Percentiles rank a stretch among this genome's conserved stretches.
Evolutionary conservation across 2,113 vertebrate species (phyloP).

Genomic region (Strigops habroptila): DNA sequence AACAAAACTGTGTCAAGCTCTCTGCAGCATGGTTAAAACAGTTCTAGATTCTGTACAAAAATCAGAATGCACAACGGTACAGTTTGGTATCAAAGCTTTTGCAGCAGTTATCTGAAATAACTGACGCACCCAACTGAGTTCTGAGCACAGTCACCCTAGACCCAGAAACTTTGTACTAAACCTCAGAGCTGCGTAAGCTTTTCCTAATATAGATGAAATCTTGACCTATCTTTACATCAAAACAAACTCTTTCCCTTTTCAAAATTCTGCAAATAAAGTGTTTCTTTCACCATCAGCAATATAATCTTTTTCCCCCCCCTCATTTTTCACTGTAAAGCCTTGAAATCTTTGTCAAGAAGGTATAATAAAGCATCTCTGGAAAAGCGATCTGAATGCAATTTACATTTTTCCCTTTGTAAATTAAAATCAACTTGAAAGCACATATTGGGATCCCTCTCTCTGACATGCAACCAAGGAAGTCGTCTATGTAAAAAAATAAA

Average conservation of each 20-base stretch:
- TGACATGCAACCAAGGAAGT: background rate
- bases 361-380: background rate
- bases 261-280: background rate
- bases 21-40: background rate
- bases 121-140: background rate
- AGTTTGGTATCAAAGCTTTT: background rate
- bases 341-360: background rate
- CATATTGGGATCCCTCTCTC: background rate
- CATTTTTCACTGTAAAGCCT: background rate
- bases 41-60: background rate
- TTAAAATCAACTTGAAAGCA: conserved; percentile 10
- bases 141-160: background rate
- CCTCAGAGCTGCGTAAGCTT: background rate
- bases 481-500: background rate
- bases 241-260: background rate
- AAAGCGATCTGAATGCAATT: background rate
- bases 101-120: background rate
- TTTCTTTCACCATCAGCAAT: background rate
- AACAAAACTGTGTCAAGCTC: background rate
- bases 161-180: background rate
- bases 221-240: background rate
- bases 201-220: background rate
- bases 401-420: background rate
- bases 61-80: background rate
- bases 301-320: background rate